Percentiles rank a stretch among this genome's conserved stretches.
These are phyloP conservation scores for Corythornis cristatus DNA, from an alignment of 2,113 vertebrate species.

Conservation along the genomic window DNA sequence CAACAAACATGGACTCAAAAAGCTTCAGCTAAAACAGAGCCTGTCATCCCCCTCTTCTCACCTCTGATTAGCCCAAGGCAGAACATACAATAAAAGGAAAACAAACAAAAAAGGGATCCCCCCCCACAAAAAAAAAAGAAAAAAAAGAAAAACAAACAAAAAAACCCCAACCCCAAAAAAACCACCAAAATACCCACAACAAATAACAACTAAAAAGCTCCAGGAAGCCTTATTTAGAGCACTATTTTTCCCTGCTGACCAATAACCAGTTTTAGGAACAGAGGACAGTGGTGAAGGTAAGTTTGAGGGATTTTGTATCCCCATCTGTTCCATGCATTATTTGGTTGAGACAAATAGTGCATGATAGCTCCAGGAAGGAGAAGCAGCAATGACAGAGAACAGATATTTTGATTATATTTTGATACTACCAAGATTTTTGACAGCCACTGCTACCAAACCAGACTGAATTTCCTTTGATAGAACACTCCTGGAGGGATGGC, in stretches of 20 bases:
- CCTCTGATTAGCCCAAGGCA: rapidly evolving
- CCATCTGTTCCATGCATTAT: neutral
- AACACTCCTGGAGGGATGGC: neutral
- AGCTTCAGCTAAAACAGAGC: neutral
- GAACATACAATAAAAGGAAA: neutral
- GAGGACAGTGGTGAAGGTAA: neutral
- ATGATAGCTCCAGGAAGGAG: neutral
- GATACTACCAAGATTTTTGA: neutral
- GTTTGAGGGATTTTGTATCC: neutral
- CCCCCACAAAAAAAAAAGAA: neutral
- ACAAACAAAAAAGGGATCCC: neutral
- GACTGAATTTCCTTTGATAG: neutral
- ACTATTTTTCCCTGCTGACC: neutral
- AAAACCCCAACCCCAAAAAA: neutral
- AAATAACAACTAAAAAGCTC: neutral
- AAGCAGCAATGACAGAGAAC: neutral
- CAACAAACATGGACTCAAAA: neutral
- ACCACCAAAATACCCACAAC: no score
- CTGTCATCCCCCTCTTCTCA: neutral
- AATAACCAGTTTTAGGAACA: neutral
- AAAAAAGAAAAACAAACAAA: neutral
- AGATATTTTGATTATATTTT: neutral
- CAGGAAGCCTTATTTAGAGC: neutral
- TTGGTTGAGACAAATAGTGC: neutral
- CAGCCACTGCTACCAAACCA: neutral